Conservation (phyloP, 2,888 invertebrate species). For the Habroteleia sp. region DNA sequence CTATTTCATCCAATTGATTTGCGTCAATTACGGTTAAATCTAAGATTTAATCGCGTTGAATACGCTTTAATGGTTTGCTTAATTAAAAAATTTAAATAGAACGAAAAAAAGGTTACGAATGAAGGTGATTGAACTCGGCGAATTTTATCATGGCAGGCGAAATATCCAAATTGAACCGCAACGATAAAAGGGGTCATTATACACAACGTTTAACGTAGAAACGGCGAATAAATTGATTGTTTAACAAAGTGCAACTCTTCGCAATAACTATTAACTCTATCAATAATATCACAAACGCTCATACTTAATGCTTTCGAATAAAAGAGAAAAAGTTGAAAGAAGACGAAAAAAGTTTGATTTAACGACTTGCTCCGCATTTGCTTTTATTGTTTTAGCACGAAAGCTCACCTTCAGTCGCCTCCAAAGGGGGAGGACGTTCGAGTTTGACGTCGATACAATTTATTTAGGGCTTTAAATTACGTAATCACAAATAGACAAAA, state of each 20-base stretch:
- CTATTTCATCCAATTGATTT: too few species aligned
- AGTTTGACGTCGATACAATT: too few species aligned
- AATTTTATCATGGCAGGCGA: conserved; percentile 68
- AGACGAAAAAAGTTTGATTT: neutral
- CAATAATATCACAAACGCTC: conserved; percentile 79
- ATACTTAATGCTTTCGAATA: conserved; percentile 72
- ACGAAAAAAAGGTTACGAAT: too few species aligned
- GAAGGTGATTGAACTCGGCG: neutral
- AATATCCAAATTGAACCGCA: too few species aligned
- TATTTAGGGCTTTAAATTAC: too few species aligned
- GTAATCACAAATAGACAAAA: conserved; percentile 12
- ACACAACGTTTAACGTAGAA: conserved; percentile 18
- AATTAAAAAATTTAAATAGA: too few species aligned
- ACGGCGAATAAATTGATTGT: conserved; percentile 25
- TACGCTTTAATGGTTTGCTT: too few species aligned
- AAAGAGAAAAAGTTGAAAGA: conserved; percentile 13
- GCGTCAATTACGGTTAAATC: too few species aligned
- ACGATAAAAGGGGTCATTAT: too few species aligned
- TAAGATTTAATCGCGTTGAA: too few species aligned
- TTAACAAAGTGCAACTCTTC: conserved; percentile 61
- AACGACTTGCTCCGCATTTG: neutral
- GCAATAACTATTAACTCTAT: conserved; percentile 70
- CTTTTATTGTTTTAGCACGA: neutral
- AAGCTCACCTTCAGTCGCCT: conserved; percentile 1
- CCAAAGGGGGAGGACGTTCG: conserved; percentile 1